Conservation (phyloP, 2,113 vertebrate genomes). For the Pseudorhombus dupliciocellatus region DNA sequence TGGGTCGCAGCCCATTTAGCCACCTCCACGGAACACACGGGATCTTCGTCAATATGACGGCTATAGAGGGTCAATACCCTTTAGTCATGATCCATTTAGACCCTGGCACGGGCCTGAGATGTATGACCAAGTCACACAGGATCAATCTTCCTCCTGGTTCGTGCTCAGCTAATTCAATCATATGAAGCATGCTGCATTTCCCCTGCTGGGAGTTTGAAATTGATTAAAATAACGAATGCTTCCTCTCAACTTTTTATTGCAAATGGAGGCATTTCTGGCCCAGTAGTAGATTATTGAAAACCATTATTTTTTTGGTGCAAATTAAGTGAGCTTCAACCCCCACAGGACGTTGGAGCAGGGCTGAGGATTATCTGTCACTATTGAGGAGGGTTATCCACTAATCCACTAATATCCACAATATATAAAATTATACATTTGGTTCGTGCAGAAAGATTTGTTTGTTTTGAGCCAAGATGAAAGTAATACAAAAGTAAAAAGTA, state of each 20-base stretch:
- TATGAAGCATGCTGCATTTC: constrained; percentile 11
- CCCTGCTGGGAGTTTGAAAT: constrained; percentile 5
- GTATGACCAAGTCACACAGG: constrained; percentile 19
- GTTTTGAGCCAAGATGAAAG: not conserved
- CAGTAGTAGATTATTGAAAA: constrained; percentile 11
- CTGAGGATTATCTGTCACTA: not conserved
- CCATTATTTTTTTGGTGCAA: constrained; percentile 32
- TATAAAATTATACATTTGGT: not conserved
- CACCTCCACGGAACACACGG: constrained; percentile 9
- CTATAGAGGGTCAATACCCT: constrained; percentile 44
- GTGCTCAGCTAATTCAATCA: constrained; percentile 52
- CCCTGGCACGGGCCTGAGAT: constrained; percentile 19
- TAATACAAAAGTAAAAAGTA: no score
- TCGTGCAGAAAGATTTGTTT: no score
- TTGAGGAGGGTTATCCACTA: no score
- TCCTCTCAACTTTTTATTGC: constrained; percentile 39
- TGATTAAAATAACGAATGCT: constrained; percentile 47
- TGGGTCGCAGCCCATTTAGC: not conserved
- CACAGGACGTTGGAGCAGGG: constrained; percentile 12
- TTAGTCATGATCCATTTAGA: constrained; percentile 48
- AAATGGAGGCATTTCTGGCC: constrained; percentile 50
- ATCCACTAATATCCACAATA: no score
- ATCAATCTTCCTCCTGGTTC: constrained; percentile 41
- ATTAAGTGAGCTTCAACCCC: constrained; percentile 15
- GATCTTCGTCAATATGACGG: constrained; percentile 32